Evolutionary conservation across 2,888 invertebrate genomes (phyloP), one percentile per base, ranked within the genome.

Genomic region (Osmoderma eremita): DNA sequence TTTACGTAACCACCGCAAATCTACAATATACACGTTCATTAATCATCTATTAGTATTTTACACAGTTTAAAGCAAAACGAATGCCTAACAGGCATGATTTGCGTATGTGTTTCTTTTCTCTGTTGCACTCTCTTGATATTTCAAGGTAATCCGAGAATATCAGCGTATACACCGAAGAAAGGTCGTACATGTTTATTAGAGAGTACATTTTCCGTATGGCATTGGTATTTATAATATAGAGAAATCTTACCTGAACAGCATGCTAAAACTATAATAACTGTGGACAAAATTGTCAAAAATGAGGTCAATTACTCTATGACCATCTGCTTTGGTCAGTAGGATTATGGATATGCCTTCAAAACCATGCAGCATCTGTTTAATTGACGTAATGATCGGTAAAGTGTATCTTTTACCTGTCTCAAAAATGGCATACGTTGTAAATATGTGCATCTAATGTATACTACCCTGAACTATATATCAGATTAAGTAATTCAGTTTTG

Each of bases 291-390:
- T 36, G 30, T 45, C 10, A 18, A 61, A 61, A 61, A 61, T 17
- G 24, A 41, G 58, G 58, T 61, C 45, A 58, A 17, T 24, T 58
- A 24, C 13, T 6, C 13, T 17, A 13, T 13, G 20, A 22, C 42
- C 42, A 42, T 56, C 41, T 56, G 56, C n/a, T 12, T 45, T 24
- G 58, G 58, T 61, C 41, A 58, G 17, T 42, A 58, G 20, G 22
- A 48, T 48, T 12, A 18, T 17, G 18, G 45, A 30, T 42, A 18
- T 56, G 13, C 10, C 4, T 24, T 42, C 42, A 45, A 48, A 61
- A 30, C 5, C 18, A 36, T 15, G 41, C 20, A 41, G 22, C 56
- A 42, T 42, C 12, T 56, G 39, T 53, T 53, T 17, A 38, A 38
- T 53, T 53, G 20, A 36, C 18, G 15, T 18, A 30, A 30, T 30